Evolutionary conservation across 1,140 invertebrate genomes (phyloP).

Genomic region (Heliconius eleuchia): DNA sequence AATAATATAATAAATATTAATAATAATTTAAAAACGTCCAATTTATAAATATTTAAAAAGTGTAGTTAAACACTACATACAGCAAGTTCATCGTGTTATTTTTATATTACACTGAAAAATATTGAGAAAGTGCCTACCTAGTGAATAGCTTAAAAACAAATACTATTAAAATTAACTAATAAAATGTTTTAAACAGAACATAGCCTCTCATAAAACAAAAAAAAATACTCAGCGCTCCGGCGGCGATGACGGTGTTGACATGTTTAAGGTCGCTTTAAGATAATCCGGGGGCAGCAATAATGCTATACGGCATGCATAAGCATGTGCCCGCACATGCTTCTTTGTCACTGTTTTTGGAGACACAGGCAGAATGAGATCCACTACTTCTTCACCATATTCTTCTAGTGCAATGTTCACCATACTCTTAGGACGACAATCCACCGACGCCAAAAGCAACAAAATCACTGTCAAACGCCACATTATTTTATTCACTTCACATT

Average conservation of each 20-base stretch:
- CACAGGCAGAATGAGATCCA: background rate
- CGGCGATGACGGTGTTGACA: background rate
- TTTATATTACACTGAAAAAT: no score
- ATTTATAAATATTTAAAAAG: no score
- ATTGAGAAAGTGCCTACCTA: background rate
- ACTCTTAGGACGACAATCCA: background rate
- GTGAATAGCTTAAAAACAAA: background rate
- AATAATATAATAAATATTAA: no score
- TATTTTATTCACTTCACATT: background rate
- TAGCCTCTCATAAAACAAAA: background rate
- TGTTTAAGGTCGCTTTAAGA: background rate
- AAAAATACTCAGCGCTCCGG: background rate
- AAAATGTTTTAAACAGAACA: background rate
- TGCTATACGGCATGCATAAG: background rate
- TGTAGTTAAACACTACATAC: no score
- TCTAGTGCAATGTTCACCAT: background rate
- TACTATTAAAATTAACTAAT: background rate
- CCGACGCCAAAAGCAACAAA: background rate
- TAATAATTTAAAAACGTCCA: no score
- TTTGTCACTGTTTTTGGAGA: background rate
- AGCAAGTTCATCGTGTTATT: no score
- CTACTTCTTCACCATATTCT: background rate
- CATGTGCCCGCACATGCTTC: background rate
- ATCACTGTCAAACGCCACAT: slow-evolving; percentile 18
- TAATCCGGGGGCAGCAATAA: background rate